Conservation (phyloP, 2,113 vertebrate genomes). For the Pontoporia blainvillei region DNA sequence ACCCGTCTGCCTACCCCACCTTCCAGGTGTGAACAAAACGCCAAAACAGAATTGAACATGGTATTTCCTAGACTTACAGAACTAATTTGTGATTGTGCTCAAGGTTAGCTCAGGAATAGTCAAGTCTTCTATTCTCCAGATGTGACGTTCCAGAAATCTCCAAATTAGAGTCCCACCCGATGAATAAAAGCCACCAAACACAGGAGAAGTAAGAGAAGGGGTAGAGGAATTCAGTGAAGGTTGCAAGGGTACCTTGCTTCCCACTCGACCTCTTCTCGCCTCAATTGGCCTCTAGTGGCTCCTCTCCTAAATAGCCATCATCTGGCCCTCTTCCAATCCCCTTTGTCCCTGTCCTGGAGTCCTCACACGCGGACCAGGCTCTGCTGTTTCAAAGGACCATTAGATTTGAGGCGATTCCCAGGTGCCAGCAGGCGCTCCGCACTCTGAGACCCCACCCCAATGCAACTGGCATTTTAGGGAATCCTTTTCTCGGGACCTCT, state of each 20-base stretch:
- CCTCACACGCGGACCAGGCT: neutral
- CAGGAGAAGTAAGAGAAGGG: neutral
- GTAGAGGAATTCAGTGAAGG: neutral
- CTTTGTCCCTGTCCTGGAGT: constrained; percentile 46
- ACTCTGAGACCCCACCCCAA: neutral
- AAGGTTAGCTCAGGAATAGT: neutral
- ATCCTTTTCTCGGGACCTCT: neutral
- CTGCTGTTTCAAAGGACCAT: neutral
- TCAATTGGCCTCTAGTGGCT: neutral
- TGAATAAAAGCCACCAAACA: neutral
- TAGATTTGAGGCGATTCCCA: neutral
- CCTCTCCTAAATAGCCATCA: neutral
- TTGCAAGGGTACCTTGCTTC: neutral
- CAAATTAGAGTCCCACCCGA: neutral
- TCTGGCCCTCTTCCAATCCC: neutral
- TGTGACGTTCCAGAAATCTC: neutral
- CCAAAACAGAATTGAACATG: neutral
- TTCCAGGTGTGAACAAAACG: neutral
- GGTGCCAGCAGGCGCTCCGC: neutral
- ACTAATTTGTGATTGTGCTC: neutral
- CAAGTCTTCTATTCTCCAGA: neutral
- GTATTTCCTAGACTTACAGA: neutral
- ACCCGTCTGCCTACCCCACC: neutral
- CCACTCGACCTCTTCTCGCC: neutral
- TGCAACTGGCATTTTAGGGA: neutral